These are phyloP conservation scores for Atta cephalotes DNA, from an alignment of 1,140 invertebrate species.

Conservation along the genomic window DNA sequence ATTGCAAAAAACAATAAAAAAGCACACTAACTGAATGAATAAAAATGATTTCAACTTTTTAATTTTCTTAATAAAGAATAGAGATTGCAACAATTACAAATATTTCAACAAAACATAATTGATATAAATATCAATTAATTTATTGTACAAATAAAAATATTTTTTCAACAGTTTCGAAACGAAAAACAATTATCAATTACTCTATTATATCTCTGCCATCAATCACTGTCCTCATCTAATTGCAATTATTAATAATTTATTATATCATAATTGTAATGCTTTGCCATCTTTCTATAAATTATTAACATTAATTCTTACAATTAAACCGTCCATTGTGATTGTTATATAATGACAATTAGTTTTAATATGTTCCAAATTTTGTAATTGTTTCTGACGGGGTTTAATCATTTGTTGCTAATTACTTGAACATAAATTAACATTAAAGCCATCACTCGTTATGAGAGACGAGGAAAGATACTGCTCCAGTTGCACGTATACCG, in stretches of 20 bases:
- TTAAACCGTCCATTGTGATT: neutral
- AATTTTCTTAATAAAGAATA: neutral
- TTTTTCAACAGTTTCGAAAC: neutral
- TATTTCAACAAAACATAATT: neutral
- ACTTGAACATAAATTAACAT: slow-evolving; percentile 50
- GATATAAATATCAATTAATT: slow-evolving; percentile 9
- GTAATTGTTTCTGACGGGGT: neutral
- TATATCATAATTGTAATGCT: neutral
- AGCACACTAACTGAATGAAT: neutral
- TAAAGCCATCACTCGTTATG: slow-evolving; percentile 67
- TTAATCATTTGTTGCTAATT: neutral
- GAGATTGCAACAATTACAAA: neutral
- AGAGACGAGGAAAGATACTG: slow-evolving; percentile 78
- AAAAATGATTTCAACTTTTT: neutral
- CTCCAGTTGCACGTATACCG: slow-evolving; percentile 77
- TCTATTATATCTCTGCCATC: neutral
- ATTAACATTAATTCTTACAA: neutral
- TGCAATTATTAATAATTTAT: slow-evolving; percentile 34
- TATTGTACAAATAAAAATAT: neutral
- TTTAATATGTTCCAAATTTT: neutral
- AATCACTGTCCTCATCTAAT: neutral
- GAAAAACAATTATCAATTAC: slow-evolving; percentile 18
- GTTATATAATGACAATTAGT: neutral
- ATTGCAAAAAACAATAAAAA: neutral
- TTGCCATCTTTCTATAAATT: neutral